Evolutionary conservation across 2,113 vertebrate species (phyloP).

Genomic region (Nycticryphes semicollaris): DNA sequence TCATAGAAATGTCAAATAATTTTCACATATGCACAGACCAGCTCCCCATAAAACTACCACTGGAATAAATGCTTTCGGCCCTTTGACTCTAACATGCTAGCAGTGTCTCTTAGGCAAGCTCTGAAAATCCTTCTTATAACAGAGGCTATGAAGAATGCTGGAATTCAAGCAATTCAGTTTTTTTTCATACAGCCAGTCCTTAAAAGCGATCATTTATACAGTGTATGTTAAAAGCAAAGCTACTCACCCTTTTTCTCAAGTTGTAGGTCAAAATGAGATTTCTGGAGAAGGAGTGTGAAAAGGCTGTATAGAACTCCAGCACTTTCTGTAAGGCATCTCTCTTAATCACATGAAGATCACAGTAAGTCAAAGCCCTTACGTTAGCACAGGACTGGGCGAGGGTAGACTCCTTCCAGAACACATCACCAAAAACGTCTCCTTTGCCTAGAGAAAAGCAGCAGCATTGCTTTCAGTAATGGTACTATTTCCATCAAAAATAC

Average conservation of each 20-base stretch:
- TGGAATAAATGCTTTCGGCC: background rate
- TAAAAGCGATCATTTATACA: background rate
- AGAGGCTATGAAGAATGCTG: background rate
- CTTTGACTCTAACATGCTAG: background rate
- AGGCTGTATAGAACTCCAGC: conserved; percentile 92
- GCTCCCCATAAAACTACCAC: background rate
- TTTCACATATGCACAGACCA: background rate
- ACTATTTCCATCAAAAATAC: background rate
- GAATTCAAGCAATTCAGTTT: background rate
- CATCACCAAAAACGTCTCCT: conserved; percentile 96
- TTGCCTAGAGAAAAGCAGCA: conserved; percentile 80
- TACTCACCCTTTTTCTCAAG: conserved; percentile 90
- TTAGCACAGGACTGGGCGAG: conserved; percentile 95
- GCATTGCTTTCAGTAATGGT: background rate
- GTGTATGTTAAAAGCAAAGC: background rate
- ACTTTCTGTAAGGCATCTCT: conserved; percentile 95
- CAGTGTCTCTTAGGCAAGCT: background rate
- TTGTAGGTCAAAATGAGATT: conserved; percentile 97
- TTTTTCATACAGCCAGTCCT: background rate
- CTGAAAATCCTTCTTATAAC: background rate
- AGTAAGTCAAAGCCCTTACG: conserved; percentile 93
- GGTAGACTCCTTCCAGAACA: conserved; percentile 95
- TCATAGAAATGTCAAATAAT: background rate
- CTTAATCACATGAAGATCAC: conserved; percentile 95
- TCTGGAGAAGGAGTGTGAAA: conserved; percentile 92